These are phyloP conservation scores for Cheilosia urbana DNA, from an alignment of 2,888 invertebrate genomes.

Conservation along the genomic window DNA sequence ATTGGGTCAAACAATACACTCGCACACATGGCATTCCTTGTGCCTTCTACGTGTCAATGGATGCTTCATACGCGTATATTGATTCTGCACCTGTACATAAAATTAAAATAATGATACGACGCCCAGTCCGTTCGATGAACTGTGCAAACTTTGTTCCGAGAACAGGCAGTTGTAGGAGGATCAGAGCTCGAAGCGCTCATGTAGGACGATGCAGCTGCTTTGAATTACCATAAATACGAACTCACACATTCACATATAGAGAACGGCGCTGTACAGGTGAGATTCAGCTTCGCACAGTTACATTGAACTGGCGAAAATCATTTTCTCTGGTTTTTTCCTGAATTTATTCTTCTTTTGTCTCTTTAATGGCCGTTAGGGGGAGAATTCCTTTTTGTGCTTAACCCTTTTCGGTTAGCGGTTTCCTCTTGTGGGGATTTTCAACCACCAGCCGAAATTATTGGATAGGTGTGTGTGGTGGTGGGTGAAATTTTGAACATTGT, in stretches of 20 bases:
- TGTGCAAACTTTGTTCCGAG: slow-evolving; percentile 9
- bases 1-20: slow-evolving; percentile 24
- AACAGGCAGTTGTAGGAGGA: slow-evolving; percentile 49
- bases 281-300: neutral
- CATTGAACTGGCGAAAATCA: neutral
- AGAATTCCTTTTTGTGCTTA: slow-evolving; percentile 29
- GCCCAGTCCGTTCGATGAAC: slow-evolving; percentile 46
- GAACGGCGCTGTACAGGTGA: neutral
- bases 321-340: neutral
- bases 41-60: neutral
- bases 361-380: slow-evolving; percentile 12
- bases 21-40: neutral
- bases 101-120: slow-evolving; percentile 61
- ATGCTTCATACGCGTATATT: neutral
- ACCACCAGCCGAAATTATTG: slow-evolving; percentile 53
- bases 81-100: slow-evolving; percentile 50
- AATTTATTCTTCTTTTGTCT: slow-evolving; percentile 14
- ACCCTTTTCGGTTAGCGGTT: slow-evolving; percentile 21
- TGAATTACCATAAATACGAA: slow-evolving; percentile 64
- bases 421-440: slow-evolving; percentile 15
- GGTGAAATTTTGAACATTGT: slow-evolving; percentile 50
- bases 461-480: slow-evolving; percentile 10
- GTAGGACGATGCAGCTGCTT: slow-evolving; percentile 53
- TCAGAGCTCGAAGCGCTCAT: slow-evolving; percentile 37
- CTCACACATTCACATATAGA: slow-evolving; percentile 5